phyloP scores from a whole-genome alignment of 2,888 invertebrate species.

The Hylaea fasciaria region DNA sequence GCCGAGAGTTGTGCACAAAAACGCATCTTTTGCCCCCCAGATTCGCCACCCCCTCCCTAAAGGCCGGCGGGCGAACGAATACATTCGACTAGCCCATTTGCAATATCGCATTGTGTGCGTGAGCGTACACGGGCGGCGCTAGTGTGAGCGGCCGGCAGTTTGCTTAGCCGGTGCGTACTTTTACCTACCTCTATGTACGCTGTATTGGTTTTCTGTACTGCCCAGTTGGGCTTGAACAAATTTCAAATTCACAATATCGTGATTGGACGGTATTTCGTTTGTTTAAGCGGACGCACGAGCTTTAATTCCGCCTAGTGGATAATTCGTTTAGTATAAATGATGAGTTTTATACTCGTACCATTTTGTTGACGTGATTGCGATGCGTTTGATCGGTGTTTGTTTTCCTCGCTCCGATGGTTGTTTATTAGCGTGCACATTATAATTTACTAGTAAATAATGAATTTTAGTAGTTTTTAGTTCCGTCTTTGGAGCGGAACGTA shows the following conservation, averaged over 20 bases:
- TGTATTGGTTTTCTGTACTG: constrained; percentile 83
- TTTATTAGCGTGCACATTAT: constrained; percentile 15
- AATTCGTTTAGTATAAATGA: constrained; percentile 80
- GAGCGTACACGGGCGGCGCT: constrained; percentile 55
- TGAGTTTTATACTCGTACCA: constrained; percentile 75
- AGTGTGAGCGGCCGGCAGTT: constrained; percentile 59
- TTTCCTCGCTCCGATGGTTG: constrained; percentile 30
- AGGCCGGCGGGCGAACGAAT: constrained; percentile 78
- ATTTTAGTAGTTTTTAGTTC: constrained; percentile 27
- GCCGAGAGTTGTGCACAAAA: constrained; percentile 79
- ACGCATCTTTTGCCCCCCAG: constrained; percentile 76
- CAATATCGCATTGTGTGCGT: constrained; percentile 82
- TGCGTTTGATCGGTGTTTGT: constrained; percentile 55
- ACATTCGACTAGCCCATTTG: constrained; percentile 85
- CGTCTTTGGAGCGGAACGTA: constrained; percentile 60
- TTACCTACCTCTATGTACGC: constrained; percentile 65
- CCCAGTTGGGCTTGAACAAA: constrained; percentile 78
- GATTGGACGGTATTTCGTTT: constrained; percentile 83
- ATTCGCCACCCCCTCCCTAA: constrained; percentile 56
- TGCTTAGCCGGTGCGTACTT: constrained; percentile 82
- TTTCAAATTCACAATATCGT: constrained; percentile 84
- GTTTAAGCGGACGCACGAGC: constrained; percentile 72
- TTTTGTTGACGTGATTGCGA: constrained; percentile 68
- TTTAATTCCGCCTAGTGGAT: constrained; percentile 70
- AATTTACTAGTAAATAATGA: constrained; percentile 27